phyloP scores from a whole-genome alignment of 2,797 vertebrate species.

The Anas bahamensis region DNA sequence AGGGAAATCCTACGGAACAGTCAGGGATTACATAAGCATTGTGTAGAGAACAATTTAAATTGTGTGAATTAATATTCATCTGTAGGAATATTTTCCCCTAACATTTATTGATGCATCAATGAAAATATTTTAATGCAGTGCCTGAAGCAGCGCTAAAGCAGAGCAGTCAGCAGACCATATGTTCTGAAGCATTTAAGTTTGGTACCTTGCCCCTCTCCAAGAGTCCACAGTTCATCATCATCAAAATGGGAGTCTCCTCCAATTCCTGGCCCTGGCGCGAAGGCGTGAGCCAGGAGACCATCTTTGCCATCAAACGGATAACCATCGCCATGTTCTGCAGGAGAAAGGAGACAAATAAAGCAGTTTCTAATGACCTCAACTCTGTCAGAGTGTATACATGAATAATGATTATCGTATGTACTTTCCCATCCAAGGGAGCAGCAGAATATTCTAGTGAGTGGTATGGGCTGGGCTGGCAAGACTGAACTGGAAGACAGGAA shows the following conservation, averaged over 20 bases:
- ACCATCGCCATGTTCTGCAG: slow-evolving; percentile 95
- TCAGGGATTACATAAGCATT: neutral
- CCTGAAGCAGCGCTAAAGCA: neutral
- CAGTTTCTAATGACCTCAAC: neutral
- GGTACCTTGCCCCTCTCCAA: slow-evolving; percentile 96
- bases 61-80: neutral
- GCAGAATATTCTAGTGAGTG: neutral
- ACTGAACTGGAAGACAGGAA: neutral
- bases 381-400: neutral
- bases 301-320: slow-evolving; percentile 99
- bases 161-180: neutral
- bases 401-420: neutral
- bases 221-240: slow-evolving; percentile 97
- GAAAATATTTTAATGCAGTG: neutral
- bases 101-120: neutral
- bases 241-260: slow-evolving; percentile 99
- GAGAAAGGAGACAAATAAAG: neutral
- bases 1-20: neutral
- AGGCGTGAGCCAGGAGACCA: slow-evolving; percentile 96
- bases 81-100: neutral
- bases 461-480: neutral
- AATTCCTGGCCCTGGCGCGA: slow-evolving; percentile 93
- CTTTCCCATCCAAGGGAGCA: neutral
- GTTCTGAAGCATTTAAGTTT: neutral
- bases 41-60: neutral